Base-by-base conservation (phyloP, 2,113 vertebrate species). In the Hiodon tergisus region DNA sequence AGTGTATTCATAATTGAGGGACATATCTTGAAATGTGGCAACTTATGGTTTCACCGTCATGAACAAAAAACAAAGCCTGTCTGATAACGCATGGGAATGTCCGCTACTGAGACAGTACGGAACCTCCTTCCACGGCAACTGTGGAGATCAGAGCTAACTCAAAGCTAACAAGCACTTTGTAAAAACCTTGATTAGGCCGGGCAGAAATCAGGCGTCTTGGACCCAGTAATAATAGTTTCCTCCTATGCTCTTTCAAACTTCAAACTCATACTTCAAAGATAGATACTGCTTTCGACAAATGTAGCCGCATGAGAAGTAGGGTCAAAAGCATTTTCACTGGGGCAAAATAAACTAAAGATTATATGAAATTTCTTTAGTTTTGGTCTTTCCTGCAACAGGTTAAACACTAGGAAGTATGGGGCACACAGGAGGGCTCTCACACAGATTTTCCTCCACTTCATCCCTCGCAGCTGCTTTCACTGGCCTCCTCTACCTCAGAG, bases 401-500 rank as follows among this genome's bases (percentile, higher is more conserved):
- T 31, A 1, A 31, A 31, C 31, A 31, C 31, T 31, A 31, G 31
- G 31, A 31, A 31, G 31, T 31, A 31, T 31, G 31, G 31, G 31
- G 31, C 31, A 31, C 31, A 31, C 31, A 31, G 31, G 31, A 31
- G 31, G 31, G 31, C 31, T 31, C 2, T 31, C 31, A 31, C 31
- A 31, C 31, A 31, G 31, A 31, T 31, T 31, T 31, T 31, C 31
- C 31, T 31, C 31, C 31, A 31, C 31, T 31, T 31, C 31, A 31
- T 31, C 31, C 31, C 79, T 82, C 75, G 67, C 79, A 99, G 97
- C 89, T 92, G 92, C 97, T 57, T 98, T 99, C 80, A 84, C 88
- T 74, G 95, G 97, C 57, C 94, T 96, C 79, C 93, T 87, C 80
- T 87, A 95, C 73, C 90, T 99, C 72, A 91, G 94, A 69, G 95